Conservation (phyloP, 2,797 vertebrate genomes). For the Gallinago nigripennis region DNA sequence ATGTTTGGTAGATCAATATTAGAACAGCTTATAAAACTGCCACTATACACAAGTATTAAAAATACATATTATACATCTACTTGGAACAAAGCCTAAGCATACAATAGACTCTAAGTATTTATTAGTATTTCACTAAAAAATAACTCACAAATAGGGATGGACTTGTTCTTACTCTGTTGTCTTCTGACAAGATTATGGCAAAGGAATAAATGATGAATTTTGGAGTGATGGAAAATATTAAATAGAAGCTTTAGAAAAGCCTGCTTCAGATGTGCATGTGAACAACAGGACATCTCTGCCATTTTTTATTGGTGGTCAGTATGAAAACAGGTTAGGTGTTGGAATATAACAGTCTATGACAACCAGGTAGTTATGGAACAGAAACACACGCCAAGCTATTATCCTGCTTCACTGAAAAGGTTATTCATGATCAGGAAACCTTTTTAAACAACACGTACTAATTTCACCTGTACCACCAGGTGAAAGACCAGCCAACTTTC, state of each 20-base stretch:
- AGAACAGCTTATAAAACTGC: not conserved
- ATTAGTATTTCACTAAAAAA: not conserved
- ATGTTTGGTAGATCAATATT: not conserved
- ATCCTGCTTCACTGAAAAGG: not conserved
- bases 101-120: not conserved
- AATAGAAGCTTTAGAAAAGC: not conserved
- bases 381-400: not conserved
- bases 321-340: not conserved
- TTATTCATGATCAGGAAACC: not conserved
- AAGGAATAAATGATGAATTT: not conserved
- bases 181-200: not conserved
- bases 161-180: not conserved
- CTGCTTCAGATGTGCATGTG: not conserved
- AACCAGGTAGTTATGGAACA: not conserved
- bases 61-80: not conserved
- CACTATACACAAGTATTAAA: not conserved
- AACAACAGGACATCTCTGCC: not conserved
- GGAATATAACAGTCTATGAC: not conserved
- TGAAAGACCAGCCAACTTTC: not conserved
- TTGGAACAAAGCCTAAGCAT: not conserved
- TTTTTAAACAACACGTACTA: not conserved
- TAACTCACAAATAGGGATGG: not conserved
- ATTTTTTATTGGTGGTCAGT: not conserved
- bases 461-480: not conserved
- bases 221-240: not conserved